These are phyloP conservation scores for Euwallacea fornicatus DNA, from an alignment of 1,140 invertebrate genomes.

Conservation along the genomic window DNA sequence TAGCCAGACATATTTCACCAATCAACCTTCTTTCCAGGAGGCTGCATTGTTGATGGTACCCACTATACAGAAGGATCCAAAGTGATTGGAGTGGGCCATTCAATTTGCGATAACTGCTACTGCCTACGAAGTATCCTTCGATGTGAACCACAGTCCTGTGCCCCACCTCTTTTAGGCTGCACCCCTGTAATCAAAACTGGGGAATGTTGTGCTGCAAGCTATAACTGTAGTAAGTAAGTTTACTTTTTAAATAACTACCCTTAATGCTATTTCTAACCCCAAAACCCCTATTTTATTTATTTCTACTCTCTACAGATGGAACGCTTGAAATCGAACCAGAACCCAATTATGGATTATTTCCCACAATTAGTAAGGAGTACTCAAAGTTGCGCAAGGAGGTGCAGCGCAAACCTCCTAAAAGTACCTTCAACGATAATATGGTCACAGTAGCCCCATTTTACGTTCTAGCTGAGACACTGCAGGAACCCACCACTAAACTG, in stretches of 20 bases:
- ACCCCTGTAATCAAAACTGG: constrained; percentile 72
- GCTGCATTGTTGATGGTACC: constrained; percentile 66
- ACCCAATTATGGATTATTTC: constrained; percentile 58
- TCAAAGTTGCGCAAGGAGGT: constrained; percentile 59
- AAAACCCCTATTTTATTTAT: background rate
- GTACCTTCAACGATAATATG: constrained; percentile 18
- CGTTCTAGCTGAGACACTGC: constrained; percentile 37
- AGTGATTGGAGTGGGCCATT: constrained; percentile 63
- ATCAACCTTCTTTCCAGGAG: constrained; percentile 48
- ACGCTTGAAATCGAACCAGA: constrained; percentile 59
- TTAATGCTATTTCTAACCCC: background rate
- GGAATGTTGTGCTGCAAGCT: constrained; percentile 82
- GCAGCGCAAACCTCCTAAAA: constrained; percentile 38
- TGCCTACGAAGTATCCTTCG: constrained; percentile 73
- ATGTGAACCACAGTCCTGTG: constrained; percentile 75
- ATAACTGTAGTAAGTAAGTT: constrained; percentile 70
- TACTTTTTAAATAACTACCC: constrained; percentile 7
- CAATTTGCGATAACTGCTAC: constrained; percentile 77
- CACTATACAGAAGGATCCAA: constrained; percentile 73
- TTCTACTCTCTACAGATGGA: constrained; percentile 52
- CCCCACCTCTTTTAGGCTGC: constrained; percentile 73
- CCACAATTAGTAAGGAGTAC: constrained; percentile 61
- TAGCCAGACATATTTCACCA: no score
- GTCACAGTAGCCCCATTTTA: constrained; percentile 41
- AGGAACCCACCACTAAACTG: constrained; percentile 33